Percentiles rank a stretch among this genome's conserved stretches.
Evolutionary conservation across 2,888 invertebrate genomes (phyloP).

Genomic region (Pseudococcus longispinus): DNA sequence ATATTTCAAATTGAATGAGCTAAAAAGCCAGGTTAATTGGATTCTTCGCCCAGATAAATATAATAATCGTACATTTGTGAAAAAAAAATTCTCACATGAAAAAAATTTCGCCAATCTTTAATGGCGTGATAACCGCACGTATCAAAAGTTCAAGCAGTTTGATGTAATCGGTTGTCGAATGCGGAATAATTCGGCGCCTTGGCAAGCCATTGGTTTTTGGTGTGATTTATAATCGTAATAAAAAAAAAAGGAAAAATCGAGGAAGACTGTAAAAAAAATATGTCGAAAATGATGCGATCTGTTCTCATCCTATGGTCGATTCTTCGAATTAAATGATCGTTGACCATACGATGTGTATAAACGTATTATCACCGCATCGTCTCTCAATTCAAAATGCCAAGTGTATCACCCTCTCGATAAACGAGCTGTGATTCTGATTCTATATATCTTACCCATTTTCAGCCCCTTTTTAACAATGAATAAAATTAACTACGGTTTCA

Average conservation of each 20-base stretch:
- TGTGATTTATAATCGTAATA: not conserved
- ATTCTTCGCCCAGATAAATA: not conserved
- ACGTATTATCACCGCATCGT: not conserved
- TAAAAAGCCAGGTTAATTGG: conserved; percentile 1
- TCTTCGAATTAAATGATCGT: not conserved
- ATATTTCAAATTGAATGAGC: not conserved
- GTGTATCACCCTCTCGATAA: not conserved
- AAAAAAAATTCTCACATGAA: not conserved
- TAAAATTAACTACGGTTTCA: conserved; percentile 10
- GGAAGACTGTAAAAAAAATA: not conserved
- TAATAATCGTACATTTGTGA: not conserved
- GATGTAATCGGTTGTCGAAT: not conserved
- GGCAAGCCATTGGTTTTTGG: not conserved
- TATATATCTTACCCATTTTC: not conserved
- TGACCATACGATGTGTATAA: not conserved
- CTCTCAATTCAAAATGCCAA: not conserved
- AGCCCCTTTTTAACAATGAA: conserved; percentile 15
- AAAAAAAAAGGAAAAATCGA: not conserved
- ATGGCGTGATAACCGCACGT: not conserved
- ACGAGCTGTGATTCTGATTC: not conserved
- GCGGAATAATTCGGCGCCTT: not conserved
- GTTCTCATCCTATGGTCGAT: too few species aligned
- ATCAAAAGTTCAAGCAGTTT: conserved; percentile 19
- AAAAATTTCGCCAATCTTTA: not conserved
- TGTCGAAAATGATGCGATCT: not conserved